Conservation (phyloP, 2,797 vertebrate genomes). For the Aphelocoma californica region DNA sequence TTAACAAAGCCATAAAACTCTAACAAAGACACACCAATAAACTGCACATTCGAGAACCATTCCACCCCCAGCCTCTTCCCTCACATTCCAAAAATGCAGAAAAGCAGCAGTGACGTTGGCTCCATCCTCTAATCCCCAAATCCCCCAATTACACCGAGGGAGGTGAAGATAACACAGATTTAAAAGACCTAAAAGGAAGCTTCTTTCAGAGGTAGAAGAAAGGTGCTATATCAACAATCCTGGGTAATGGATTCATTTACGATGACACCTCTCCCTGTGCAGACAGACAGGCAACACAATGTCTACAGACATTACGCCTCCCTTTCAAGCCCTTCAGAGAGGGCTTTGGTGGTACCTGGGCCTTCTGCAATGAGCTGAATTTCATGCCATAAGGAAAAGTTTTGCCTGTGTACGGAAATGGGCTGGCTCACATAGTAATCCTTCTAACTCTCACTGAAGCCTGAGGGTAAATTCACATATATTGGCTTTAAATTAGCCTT, state of each 20-base stretch:
- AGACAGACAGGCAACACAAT: neutral
- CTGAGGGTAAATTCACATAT: neutral
- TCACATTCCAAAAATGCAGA: constrained; percentile 24
- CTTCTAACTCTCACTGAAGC: neutral
- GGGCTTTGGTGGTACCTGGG: neutral
- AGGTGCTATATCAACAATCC: constrained; percentile 42
- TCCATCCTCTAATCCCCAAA: constrained; percentile 40
- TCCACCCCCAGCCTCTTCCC: constrained; percentile 5
- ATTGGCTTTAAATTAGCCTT: constrained; percentile 29
- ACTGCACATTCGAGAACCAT: neutral
- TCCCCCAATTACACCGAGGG: neutral
- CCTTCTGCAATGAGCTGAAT: neutral
- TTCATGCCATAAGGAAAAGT: neutral
- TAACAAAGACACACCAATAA: constrained; percentile 6
- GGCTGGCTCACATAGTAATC: neutral
- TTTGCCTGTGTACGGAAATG: neutral
- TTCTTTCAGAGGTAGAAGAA: constrained; percentile 30
- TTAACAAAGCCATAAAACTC: constrained; percentile 41
- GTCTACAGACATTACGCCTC: neutral
- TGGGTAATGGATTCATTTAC: constrained; percentile 21
- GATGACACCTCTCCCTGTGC: neutral
- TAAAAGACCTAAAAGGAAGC: constrained; percentile 19
- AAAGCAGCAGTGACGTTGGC: neutral
- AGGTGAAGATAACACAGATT: constrained; percentile 51
- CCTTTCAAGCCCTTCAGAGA: neutral